phyloP scores from a whole-genome alignment of 2,888 invertebrate genomes.

The Dasypolia templi region DNA sequence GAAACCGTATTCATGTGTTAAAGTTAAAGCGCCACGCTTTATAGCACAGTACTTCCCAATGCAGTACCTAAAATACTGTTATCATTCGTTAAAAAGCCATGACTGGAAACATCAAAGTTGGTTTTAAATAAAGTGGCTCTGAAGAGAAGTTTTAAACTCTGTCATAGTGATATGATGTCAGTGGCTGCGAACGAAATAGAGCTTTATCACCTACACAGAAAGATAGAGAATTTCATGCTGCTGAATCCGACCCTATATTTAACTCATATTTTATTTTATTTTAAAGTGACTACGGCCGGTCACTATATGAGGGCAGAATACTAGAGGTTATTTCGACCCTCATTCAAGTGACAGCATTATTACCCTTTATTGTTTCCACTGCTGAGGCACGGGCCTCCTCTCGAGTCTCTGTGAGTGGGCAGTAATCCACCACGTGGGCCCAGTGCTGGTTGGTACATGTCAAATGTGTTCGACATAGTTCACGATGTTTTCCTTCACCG shows the following conservation, averaged over 20 bases:
- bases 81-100: background rate
- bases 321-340: background rate
- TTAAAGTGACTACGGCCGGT: background rate
- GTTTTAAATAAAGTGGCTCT: background rate
- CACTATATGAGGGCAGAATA: background rate
- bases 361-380: no score
- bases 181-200: background rate
- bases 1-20: no score
- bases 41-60: no score
- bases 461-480: no score
- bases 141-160: background rate
- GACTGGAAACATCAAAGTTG: background rate
- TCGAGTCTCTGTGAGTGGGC: no score
- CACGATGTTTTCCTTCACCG: no score
- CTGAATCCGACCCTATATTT: background rate
- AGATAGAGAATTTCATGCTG: background rate
- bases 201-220: background rate
- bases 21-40: no score
- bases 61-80: background rate
- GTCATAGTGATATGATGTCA: background rate
- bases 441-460: no score
- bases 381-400: no score
- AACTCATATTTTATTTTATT: no score
- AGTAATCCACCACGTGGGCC: no score
- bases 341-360: no score